These are phyloP conservation scores for Tribolium castaneum DNA, from an alignment of 1,140 invertebrate species.

Conservation along the genomic window DNA sequence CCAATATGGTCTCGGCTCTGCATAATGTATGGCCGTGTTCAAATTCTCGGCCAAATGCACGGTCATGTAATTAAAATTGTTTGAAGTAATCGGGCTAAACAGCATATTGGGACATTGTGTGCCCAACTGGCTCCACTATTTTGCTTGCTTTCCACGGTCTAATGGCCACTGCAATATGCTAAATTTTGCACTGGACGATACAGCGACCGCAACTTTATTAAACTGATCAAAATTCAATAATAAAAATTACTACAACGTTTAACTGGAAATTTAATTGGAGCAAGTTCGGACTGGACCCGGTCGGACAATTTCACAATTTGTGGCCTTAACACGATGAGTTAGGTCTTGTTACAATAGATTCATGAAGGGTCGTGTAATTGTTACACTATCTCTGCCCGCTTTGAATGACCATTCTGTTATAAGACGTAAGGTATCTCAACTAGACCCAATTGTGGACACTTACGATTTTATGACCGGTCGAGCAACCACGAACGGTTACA, in stretches of 20 bases:
- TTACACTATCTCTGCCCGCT: constrained; percentile 10
- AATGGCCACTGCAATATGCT: constrained; percentile 5
- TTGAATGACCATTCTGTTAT: not conserved
- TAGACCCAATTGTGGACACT: constrained; percentile 15
- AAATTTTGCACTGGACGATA: constrained; percentile 2
- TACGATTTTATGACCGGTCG: constrained; percentile 4
- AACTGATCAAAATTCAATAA: not conserved
- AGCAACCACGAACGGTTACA: constrained; percentile 21
- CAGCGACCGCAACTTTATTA: constrained; percentile 1
- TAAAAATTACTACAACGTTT: too few species aligned
- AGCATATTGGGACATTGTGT: constrained; percentile 27
- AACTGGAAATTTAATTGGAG: not conserved
- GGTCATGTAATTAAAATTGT: constrained; percentile 47
- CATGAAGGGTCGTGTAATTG: not conserved
- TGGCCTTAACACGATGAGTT: not conserved
- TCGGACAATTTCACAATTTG: constrained; percentile 1
- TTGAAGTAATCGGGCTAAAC: constrained; percentile 41
- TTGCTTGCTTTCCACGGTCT: not conserved
- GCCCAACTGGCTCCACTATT: constrained; percentile 19
- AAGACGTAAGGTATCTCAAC: constrained; percentile 5
- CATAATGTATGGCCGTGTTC: constrained; percentile 40
- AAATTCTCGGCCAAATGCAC: constrained; percentile 20
- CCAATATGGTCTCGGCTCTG: constrained; percentile 38
- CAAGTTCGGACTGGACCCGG: not conserved
- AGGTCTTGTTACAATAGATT: constrained; percentile 25